A percentile compares a stretch with the other conserved stretches of the same genome.
Evolutionary conservation across 2,797 vertebrate genomes (phyloP).

Genomic region (Graptemys geographica): DNA sequence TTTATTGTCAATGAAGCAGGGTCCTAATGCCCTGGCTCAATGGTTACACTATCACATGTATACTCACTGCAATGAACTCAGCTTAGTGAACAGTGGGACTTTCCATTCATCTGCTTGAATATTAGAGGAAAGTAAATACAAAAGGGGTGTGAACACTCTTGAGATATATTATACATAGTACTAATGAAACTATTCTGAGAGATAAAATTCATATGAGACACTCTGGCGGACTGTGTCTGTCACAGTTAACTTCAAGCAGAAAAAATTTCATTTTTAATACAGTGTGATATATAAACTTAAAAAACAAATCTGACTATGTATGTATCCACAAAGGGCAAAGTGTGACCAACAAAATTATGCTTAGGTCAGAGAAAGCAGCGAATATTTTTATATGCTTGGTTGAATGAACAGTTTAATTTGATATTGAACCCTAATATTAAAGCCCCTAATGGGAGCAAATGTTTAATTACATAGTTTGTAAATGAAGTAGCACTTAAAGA

Average conservation of each 20-base stretch:
- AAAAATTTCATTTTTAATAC: not conserved
- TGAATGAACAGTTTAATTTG: constrained; percentile 50
- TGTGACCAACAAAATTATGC: constrained; percentile 36
- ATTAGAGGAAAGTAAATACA: not conserved
- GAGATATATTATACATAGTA: not conserved
- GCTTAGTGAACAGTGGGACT: too few relatives aligned
- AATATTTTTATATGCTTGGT: constrained; percentile 30
- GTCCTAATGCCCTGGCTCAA: too few relatives aligned
- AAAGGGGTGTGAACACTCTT: not conserved
- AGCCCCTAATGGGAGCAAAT: constrained; percentile 39
- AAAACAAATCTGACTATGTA: not conserved
- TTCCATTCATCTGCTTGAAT: not conserved
- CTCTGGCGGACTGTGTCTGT: not conserved
- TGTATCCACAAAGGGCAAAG: not conserved
- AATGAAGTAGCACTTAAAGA: constrained; percentile 40
- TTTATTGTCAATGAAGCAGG: too few relatives aligned
- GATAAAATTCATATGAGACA: not conserved
- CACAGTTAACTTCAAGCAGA: not conserved
- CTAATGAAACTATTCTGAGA: not conserved
- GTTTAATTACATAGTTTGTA: constrained; percentile 58
- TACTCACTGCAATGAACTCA: too few relatives aligned
- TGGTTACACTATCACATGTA: too few relatives aligned
- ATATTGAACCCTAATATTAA: constrained; percentile 36
- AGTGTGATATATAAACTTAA: not conserved
- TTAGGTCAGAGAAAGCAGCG: constrained; percentile 20